Conservation (phyloP, 2,113 vertebrate genomes). For the Salvator merianae region DNA sequence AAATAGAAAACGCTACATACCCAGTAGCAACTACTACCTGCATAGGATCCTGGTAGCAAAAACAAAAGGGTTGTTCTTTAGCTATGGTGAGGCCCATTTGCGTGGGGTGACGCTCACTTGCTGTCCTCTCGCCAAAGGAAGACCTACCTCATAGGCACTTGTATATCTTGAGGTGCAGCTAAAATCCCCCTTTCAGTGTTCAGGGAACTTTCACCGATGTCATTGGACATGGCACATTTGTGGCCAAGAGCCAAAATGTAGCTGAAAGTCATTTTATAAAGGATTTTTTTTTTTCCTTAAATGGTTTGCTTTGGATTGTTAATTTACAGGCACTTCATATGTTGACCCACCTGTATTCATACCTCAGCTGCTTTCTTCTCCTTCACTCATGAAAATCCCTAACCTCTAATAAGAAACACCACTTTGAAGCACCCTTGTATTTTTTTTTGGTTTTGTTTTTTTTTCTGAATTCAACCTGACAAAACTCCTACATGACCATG, state of each 20-base stretch:
- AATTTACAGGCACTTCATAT: constrained; percentile 61
- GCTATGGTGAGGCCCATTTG: background rate
- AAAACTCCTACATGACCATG: constrained; percentile 14
- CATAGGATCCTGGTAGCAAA: background rate
- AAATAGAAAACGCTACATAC: background rate
- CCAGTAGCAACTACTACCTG: fast-evolving
- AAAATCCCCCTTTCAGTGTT: too few relatives aligned
- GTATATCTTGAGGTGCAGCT: constrained; percentile 10
- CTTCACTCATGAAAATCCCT: constrained; percentile 7
- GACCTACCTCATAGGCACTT: constrained; percentile 52
- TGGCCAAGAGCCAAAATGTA: constrained; percentile 10
- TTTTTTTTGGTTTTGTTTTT: too few relatives aligned
- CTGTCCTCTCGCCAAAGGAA: background rate
- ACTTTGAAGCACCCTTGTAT: constrained; percentile 32
- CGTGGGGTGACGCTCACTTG: background rate
- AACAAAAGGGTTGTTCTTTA: background rate
- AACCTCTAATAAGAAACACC: background rate
- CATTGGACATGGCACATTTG: fast-evolving
- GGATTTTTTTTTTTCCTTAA: background rate
- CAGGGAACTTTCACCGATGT: background rate
- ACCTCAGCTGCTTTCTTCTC: background rate
- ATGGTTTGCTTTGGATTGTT: constrained; percentile 59
- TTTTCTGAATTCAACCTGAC: constrained; percentile 30
- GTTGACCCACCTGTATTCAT: constrained; percentile 26
- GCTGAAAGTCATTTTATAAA: constrained; percentile 32